phyloP scores from a whole-genome alignment of 2,888 invertebrate genomes.

The Hecatera dysodea region DNA sequence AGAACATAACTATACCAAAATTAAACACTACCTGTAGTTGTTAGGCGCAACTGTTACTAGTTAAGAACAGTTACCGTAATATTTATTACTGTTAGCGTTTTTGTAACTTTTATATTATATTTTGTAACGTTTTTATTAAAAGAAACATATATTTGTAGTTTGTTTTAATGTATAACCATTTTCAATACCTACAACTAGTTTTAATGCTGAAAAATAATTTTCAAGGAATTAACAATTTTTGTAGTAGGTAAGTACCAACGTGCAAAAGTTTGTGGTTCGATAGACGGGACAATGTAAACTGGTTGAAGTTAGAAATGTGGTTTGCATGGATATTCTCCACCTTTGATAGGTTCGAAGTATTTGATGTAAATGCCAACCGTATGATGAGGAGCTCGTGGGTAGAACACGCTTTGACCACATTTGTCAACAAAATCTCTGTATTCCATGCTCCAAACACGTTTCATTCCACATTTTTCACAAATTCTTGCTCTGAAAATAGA shows the following conservation, averaged over 20 bases:
- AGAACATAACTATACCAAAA: slow-evolving; percentile 36
- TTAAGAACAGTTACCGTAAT: slow-evolving; percentile 34
- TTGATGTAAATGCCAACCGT: slow-evolving; percentile 84
- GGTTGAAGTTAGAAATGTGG: slow-evolving; percentile 60
- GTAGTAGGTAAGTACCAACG: background rate
- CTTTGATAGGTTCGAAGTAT: slow-evolving; percentile 67
- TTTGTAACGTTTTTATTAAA: slow-evolving; percentile 64
- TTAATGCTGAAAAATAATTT: slow-evolving; percentile 24
- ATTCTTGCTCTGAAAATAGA: slow-evolving; percentile 80
- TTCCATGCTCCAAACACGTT: slow-evolving; percentile 85
- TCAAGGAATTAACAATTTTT: background rate
- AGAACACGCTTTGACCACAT: slow-evolving; percentile 86
- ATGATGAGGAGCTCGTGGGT: slow-evolving; percentile 87
- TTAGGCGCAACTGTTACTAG: slow-evolving; percentile 24
- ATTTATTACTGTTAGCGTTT: slow-evolving; percentile 59
- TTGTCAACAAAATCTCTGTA: slow-evolving; percentile 88
- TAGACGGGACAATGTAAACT: slow-evolving; percentile 3
- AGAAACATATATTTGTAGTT: slow-evolving; percentile 57
- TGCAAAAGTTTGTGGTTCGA: slow-evolving; percentile 5
- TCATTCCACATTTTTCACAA: slow-evolving; percentile 88
- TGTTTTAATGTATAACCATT: slow-evolving; percentile 56
- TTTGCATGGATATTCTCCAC: slow-evolving; percentile 68
- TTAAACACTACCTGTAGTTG: slow-evolving; percentile 12
- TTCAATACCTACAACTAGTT: slow-evolving; percentile 33
- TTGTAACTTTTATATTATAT: slow-evolving; percentile 42